Conservation (phyloP, 2,888 invertebrate species). For the Noctua janthina region DNA sequence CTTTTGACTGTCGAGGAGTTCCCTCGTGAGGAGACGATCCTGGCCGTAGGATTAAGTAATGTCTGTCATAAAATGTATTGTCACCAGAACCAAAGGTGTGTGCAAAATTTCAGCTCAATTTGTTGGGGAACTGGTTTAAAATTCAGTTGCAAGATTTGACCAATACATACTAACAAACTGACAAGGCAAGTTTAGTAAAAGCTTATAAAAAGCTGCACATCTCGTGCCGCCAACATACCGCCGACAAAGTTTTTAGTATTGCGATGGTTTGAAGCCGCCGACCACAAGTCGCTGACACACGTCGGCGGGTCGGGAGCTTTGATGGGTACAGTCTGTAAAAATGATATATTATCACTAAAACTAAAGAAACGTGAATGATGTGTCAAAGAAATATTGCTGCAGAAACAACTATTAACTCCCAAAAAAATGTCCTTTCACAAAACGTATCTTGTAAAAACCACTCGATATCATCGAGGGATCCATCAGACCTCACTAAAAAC, state of each 20-base stretch:
- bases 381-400: slow-evolving; percentile 13
- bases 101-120: too few species aligned
- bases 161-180: too few species aligned
- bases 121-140: too few species aligned
- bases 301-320: neutral
- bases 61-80: too few species aligned
- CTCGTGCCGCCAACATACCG: neutral
- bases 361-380: neutral
- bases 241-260: too few species aligned
- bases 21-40: too few species aligned
- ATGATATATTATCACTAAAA: neutral
- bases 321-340: neutral
- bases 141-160: too few species aligned
- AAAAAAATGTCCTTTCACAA: slow-evolving; percentile 53
- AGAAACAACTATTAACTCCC: slow-evolving; percentile 21
- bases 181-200: too few species aligned
- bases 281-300: neutral
- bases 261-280: too few species aligned
- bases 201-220: neutral
- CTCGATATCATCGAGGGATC: slow-evolving; percentile 72
- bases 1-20: too few species aligned
- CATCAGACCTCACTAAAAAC: slow-evolving; percentile 71
- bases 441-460: slow-evolving; percentile 60
- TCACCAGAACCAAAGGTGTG: too few species aligned
- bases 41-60: too few species aligned